Percentiles rank a stretch among this genome's conserved stretches.
Conservation (phyloP, 2,888 invertebrate species). For the Bruchidius siliquastri region DNA sequence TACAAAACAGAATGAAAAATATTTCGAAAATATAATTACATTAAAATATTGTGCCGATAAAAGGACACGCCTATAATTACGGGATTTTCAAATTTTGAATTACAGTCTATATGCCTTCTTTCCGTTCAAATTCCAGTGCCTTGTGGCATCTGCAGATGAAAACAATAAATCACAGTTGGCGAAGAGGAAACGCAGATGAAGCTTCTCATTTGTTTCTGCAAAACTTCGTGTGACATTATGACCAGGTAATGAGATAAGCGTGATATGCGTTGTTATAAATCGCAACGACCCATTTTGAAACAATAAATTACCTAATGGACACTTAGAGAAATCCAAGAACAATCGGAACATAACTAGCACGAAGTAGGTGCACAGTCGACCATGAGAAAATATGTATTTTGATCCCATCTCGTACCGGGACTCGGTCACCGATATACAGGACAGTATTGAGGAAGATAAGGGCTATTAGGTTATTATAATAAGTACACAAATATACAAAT, state of each 20-base stretch:
- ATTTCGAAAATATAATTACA: no score
- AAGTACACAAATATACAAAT: no score
- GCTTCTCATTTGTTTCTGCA: conserved; percentile 2
- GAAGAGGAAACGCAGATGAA: conserved; percentile 6
- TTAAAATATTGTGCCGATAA: no score
- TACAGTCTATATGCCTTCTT: background rate
- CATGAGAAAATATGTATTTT: conserved; percentile 22
- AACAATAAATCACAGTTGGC: background rate
- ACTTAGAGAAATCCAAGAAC: conserved; percentile 29
- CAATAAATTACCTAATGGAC: conserved; percentile 36
- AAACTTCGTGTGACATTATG: conserved; percentile 23
- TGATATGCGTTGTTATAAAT: conserved; percentile 35
- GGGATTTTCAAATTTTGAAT: background rate
- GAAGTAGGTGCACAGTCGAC: conserved; percentile 19
- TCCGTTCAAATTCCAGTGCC: background rate
- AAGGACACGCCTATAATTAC: no score
- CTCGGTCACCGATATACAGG: background rate
- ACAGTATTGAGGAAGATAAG: background rate
- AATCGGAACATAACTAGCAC: conserved; percentile 25
- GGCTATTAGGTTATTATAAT: background rate
- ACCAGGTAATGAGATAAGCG: conserved; percentile 28
- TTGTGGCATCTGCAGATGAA: background rate
- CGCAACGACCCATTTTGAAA: conserved; percentile 32
- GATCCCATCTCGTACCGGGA: conserved; percentile 14
- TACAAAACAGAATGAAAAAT: no score